Base-by-base conservation (phyloP, 2,888 invertebrate species). In the Macrostomum cliftonense region DNA sequence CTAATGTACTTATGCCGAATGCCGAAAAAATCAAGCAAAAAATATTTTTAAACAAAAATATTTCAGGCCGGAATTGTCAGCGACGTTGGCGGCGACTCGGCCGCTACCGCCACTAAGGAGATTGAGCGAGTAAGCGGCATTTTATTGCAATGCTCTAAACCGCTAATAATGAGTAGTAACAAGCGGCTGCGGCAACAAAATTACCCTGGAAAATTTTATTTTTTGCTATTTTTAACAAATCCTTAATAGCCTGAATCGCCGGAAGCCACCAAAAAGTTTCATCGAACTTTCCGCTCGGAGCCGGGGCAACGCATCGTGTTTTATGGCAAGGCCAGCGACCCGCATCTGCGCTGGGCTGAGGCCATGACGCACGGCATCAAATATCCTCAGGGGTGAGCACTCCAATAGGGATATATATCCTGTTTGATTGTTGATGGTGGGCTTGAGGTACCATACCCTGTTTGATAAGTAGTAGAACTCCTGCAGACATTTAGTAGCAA, bases 251-350 rank as follows among this genome's bases (percentile, higher is more conserved):
- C 65, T 16, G 58, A 59, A 46, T 61, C 63, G 42, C 61, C 67
- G 42, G 61, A 61, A 14, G 59, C 61, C 12, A 58, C 68, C 17
- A 53, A 61, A 19, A 56, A 61, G 43, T 68, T 67, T 55, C 56
- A 65, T 21, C 62, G 61, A 17, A 63, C 63, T 13, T 55, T 61
- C 19, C 55, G 58, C 7, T 68, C 67, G 12, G 65, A 63, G 53
- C 62, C 65, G 39, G 65, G 67, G 5, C 56, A 61, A 48, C 59
- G 57, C 52, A 56, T 61, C 19, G 58, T 68, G 2, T 66, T 66
- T 50, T 65, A 68, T 53, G 68, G 68, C 14, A 62, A 58, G 52
- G 65, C 68, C 1, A 54, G 57, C 46, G 69, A 69, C 37, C 67
- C 68, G 11, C 62, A 67, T n/a, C 54, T 56, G 39, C 53, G 61